These are phyloP conservation scores for Hiodon tergisus DNA, from an alignment of 2,113 vertebrate genomes.

Conservation along the genomic window DNA sequence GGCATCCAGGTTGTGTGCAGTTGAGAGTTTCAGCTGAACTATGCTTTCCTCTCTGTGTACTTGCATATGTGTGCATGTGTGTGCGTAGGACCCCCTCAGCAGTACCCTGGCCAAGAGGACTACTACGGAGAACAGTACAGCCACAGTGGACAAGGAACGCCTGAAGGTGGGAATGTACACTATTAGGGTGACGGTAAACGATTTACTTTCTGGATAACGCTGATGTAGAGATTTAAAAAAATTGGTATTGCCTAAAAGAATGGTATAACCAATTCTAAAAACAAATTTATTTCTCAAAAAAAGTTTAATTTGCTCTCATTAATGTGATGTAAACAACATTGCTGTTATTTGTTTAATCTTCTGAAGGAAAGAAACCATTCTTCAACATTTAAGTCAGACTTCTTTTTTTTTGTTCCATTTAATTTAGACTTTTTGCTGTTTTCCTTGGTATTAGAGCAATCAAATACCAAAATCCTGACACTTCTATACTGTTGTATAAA, in stretches of 20 bases:
- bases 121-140: slow-evolving; percentile 99
- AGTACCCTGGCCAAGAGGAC: slow-evolving; percentile 99
- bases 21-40: neutral
- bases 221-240: no score
- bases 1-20: neutral
- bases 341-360: no score
- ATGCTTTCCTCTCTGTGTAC: slow-evolving; percentile 1
- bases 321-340: neutral
- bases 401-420: neutral
- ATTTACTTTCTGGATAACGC: neutral
- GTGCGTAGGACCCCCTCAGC: slow-evolving; percentile 87
- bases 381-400: neutral
- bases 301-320: neutral
- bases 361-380: neutral
- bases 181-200: neutral
- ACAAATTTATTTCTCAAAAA: neutral
- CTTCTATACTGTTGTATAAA: no score
- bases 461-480: no score
- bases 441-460: no score
- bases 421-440: neutral
- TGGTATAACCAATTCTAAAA: neutral
- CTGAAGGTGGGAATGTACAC: slow-evolving; percentile 86
- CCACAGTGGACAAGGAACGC: slow-evolving; percentile 96
- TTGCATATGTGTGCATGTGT: neutral
- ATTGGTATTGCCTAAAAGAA: neutral